Conservation (phyloP, 2,888 invertebrate species). For the Lycia hirtaria region DNA sequence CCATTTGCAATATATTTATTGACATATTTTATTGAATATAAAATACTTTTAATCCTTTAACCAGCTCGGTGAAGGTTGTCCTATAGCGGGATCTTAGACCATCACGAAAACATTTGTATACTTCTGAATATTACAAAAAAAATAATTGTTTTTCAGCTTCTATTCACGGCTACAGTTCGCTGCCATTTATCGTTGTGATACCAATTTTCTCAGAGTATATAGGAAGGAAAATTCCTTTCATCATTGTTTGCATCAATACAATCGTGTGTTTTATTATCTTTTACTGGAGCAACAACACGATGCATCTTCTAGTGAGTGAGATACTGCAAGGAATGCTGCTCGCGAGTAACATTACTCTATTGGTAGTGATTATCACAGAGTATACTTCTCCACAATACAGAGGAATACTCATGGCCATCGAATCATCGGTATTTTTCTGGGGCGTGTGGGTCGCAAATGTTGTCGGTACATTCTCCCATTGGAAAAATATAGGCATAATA, state of each 20-base stretch:
- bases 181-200: slow-evolving; percentile 54
- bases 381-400: slow-evolving; percentile 59
- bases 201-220: slow-evolving; percentile 50
- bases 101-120: not conserved
- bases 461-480: slow-evolving; percentile 58
- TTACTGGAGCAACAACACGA: slow-evolving; percentile 53
- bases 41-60: no score
- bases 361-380: slow-evolving; percentile 57
- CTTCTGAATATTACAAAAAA: not conserved
- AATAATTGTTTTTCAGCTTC: slow-evolving; percentile 51
- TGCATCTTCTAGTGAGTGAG: slow-evolving; percentile 54
- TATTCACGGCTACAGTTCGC: slow-evolving; percentile 53
- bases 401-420: slow-evolving; percentile 59
- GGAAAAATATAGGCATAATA: slow-evolving; percentile 57
- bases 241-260: slow-evolving; percentile 48
- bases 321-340: slow-evolving; percentile 53
- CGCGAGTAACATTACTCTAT: slow-evolving; percentile 55
- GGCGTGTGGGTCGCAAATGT: slow-evolving; percentile 63
- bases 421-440: slow-evolving; percentile 60
- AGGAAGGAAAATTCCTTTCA: slow-evolving; percentile 54
- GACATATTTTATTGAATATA: no score
- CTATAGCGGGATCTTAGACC: no score
- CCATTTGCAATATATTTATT: no score
- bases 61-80: no score
- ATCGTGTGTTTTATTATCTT: slow-evolving; percentile 53